Evolutionary conservation across 2,113 vertebrate species (phyloP), one percentile per base, ranked within the genome.

Genomic region (Sylvietta virens): DNA sequence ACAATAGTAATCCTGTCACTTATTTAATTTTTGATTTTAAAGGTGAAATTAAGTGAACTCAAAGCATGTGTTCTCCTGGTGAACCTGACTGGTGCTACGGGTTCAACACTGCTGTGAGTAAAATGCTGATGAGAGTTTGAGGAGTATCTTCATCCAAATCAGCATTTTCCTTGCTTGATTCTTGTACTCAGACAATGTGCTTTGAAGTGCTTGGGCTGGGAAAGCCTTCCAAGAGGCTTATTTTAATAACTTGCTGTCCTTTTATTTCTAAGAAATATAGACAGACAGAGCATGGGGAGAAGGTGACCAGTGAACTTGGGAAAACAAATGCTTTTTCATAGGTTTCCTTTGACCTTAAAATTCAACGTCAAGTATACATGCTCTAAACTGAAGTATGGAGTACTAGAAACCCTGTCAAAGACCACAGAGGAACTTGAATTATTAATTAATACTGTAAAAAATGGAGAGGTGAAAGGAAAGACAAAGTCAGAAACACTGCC

Each of bases 221-320:
- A 45, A 88, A 50, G 8, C 7, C 9, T 90, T 48, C 51, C 2
- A 4, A 48, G 37, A 66, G 33, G 30, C 21, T 83, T 86, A 47
- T 77, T 88, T 88, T 66, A 86, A 65, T 70, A 70, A 45, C 47
- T 83, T 86, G 42, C 8, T 93, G 64, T 62, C 47, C 48, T 79
- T 87, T 79, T 85, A 27, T 67, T 95, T 86, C 57, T 60, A 64
- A 74, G 69, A 44, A 74, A 44, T 1, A 0, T 39, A 89, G 24
- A 16, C n/a, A 77, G 94, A 83, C 56, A 0, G 3, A 83, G 13
- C 42, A 27, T 27, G 33, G 51, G 58, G 48, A 81, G 60, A 91
- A 83, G 50, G 73, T 74, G 65, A 74, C 22, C 9, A 60, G 21
- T 81, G 42, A 83, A 39, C 44, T 69, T 22, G 14, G 27, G 11